Evolutionary conservation across 1,140 invertebrate genomes (phyloP), one percentile per base, ranked within the genome.

Genomic region (Bradysia coprophila): DNA sequence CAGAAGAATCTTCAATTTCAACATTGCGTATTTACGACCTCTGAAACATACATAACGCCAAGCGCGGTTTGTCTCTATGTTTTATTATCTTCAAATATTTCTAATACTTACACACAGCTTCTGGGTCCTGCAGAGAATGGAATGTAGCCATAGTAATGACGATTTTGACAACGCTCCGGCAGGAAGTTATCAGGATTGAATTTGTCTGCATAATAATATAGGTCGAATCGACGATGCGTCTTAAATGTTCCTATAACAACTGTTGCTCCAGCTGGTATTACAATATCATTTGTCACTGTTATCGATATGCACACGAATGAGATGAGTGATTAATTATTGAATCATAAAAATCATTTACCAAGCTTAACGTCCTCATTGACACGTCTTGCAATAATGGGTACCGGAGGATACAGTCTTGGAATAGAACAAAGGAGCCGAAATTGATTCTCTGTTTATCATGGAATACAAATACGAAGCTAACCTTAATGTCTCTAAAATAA

Each of bases 151-250:
- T 86, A 93, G 50, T 88, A 88, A 58, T 80, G 79, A 54, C 88
- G 66, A 54, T 75, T 74, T 40, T 78, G 72, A 40, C 74, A 73
- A 44, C 75, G 77, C 57, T 93, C 89, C 0, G 82, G 78, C 33
- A 89, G 63, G 67, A 95, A 96, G 55, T 91, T 80, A 46, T 95
- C 89, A 0, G 92, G 91, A 65, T 94, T 71, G 57, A 92, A 96
- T 42, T 64, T 68, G 22, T 83, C 68, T 0, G 91, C 84, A 55
- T 95, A 80, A 1, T 83, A 75, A 58, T 81, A 94, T 45, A 77
- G 68, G 46, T 88, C 75, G 8, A 70, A 59, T 41, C 80, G 66
- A 39, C 85, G 75, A 61, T 94, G 90, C 23, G 89, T 61, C 51
- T 76, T 74, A 51, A 71, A 80, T 13, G 70, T 74, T 2, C 67